phyloP scores from a whole-genome alignment of 2,113 vertebrate species.

The Dasyornis broadbenti region DNA sequence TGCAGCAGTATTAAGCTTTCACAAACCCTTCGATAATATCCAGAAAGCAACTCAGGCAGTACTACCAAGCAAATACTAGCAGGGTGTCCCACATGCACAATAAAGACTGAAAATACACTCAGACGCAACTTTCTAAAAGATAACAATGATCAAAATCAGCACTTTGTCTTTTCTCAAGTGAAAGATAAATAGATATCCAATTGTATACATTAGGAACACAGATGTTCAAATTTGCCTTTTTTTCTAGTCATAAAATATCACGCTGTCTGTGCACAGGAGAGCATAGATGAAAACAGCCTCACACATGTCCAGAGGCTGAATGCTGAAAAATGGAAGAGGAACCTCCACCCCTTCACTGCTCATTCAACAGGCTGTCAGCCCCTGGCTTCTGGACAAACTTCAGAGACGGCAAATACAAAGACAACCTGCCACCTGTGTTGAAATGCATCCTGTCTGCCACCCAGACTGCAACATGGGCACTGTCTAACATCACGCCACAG shows the following conservation, averaged over 20 bases:
- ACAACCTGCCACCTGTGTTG: fast-evolving
- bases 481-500: fast-evolving
- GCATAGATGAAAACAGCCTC: neutral
- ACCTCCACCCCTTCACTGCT: neutral
- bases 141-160: neutral
- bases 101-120: neutral
- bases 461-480: fast-evolving
- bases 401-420: neutral
- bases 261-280: neutral
- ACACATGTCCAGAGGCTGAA: neutral
- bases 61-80: neutral
- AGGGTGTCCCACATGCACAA: neutral
- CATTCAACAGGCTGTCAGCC: neutral
- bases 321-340: neutral
- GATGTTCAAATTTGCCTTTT: neutral
- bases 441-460: neutral
- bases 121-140: neutral
- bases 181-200: neutral
- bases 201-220: neutral
- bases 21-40: neutral
- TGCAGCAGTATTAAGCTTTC: neutral
- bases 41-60: neutral
- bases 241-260: neutral
- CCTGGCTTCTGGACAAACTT: neutral
- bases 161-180: neutral